phyloP scores from a whole-genome alignment of 2,113 vertebrate species.

The Canis aureus region DNA sequence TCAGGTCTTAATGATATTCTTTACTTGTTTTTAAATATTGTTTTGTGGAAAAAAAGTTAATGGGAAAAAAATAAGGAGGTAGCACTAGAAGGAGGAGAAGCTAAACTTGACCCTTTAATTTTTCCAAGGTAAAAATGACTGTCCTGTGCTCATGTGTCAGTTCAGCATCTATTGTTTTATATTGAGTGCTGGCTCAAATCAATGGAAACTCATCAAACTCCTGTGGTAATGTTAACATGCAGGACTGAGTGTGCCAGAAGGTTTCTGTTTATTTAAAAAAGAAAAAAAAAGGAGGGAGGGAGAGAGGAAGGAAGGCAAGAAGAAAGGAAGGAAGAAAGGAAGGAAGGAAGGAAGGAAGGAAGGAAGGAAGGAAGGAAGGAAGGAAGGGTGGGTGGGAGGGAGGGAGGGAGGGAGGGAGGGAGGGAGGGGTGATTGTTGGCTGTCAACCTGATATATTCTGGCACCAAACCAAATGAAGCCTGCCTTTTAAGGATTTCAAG shows the following conservation, averaged over 20 bases:
- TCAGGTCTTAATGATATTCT: neutral
- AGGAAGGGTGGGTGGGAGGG: neutral
- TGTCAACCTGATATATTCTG: constrained; percentile 72
- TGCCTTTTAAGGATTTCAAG: constrained; percentile 65
- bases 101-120: neutral
- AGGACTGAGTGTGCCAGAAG: constrained; percentile 41
- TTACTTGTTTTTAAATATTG: constrained; percentile 6
- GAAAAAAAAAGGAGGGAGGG: too few relatives aligned
- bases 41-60: neutral
- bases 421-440: constrained; percentile 68
- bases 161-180: constrained; percentile 7
- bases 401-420: neutral
- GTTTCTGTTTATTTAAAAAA: constrained; percentile 28
- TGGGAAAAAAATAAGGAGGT: neutral
- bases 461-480: constrained; percentile 75
- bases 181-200: constrained; percentile 51
- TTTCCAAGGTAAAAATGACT: neutral
- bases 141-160: neutral
- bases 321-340: neutral
- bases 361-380: neutral
- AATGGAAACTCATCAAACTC: constrained; percentile 39
- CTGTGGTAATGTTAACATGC: constrained; percentile 4
- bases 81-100: neutral
- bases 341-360: too few relatives aligned
- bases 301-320: neutral